phyloP scores from a whole-genome alignment of 2,888 invertebrate genomes.

The Meteorus colon region DNA sequence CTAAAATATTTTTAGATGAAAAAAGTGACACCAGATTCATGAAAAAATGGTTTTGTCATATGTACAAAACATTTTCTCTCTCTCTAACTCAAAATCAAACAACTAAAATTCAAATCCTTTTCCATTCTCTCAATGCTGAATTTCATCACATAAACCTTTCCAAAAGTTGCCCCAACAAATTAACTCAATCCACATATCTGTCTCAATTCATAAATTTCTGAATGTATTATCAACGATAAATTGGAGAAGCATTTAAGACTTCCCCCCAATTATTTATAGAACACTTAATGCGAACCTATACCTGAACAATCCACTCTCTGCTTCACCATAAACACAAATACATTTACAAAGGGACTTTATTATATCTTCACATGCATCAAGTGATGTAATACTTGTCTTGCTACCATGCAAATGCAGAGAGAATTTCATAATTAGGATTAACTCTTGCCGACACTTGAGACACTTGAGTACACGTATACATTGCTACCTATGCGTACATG shows the following conservation, averaged over 20 bases:
- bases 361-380: slow-evolving; percentile 14
- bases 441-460: slow-evolving; percentile 10
- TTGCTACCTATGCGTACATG: background rate
- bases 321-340: background rate
- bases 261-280: background rate
- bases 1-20: too few relatives aligned
- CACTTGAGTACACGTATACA: background rate
- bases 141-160: too few relatives aligned
- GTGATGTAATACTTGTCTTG: slow-evolving; percentile 13
- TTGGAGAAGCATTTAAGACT: background rate
- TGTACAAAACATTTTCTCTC: too few relatives aligned
- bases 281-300: background rate
- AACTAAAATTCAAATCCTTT: too few relatives aligned
- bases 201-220: background rate
- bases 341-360: slow-evolving; percentile 8
- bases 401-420: slow-evolving; percentile 2
- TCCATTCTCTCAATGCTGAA: too few relatives aligned
- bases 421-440: slow-evolving; percentile 28
- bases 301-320: background rate
- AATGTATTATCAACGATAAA: background rate
- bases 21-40: too few relatives aligned
- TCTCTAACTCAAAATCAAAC: too few relatives aligned
- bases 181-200: background rate
- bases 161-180: too few relatives aligned
- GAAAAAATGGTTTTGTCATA: too few relatives aligned